These are phyloP conservation scores for Oligia strigilis DNA, from an alignment of 2,888 invertebrate genomes.

Conservation along the genomic window DNA sequence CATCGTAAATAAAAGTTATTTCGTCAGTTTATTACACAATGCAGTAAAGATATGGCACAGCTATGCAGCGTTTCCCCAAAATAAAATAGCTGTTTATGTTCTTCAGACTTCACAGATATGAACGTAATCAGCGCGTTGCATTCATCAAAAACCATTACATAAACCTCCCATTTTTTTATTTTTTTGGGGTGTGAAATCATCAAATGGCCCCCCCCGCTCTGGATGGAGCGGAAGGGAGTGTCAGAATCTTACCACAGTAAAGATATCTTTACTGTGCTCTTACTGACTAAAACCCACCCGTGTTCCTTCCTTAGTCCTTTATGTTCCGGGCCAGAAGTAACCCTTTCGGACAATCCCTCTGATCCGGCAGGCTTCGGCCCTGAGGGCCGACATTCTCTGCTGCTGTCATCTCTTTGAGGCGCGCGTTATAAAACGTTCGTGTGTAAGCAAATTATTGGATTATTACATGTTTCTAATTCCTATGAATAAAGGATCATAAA, in stretches of 20 bases:
- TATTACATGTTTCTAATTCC: conserved; percentile 21
- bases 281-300: too few relatives aligned
- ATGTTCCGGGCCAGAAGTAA: too few relatives aligned
- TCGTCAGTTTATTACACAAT: conserved; percentile 44
- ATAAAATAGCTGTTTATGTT: conserved; percentile 17
- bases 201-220: too few relatives aligned
- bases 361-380: too few relatives aligned
- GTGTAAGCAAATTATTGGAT: conserved; percentile 18
- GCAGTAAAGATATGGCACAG: conserved; percentile 31
- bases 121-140: not conserved
- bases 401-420: too few relatives aligned
- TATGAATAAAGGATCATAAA: conserved; percentile 28
- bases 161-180: not conserved
- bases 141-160: conserved; percentile 17
- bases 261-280: too few relatives aligned
- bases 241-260: too few relatives aligned
- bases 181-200: too few relatives aligned
- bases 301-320: too few relatives aligned
- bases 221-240: too few relatives aligned
- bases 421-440: conserved; percentile 24
- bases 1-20: conserved; percentile 49
- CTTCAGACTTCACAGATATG: conserved; percentile 13
- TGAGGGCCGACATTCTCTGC: too few relatives aligned
- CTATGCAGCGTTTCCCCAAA: conserved; percentile 27
- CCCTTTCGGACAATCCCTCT: too few relatives aligned